Evolutionary conservation across 2,113 vertebrate species (phyloP).

Genomic region (Heterocephalus glaber): DNA sequence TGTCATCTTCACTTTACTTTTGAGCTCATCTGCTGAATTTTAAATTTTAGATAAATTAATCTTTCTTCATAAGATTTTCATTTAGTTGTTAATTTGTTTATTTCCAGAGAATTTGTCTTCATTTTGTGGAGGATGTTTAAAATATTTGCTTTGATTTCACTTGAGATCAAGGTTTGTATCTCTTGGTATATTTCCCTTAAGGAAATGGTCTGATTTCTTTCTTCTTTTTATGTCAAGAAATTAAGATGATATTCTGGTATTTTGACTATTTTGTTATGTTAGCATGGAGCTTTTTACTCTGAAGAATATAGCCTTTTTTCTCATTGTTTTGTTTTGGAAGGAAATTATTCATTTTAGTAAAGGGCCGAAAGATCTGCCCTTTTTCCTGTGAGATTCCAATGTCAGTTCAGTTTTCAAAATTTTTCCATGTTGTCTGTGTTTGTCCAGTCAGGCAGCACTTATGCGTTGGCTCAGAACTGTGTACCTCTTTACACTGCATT

Average conservation of each 20-base stretch:
- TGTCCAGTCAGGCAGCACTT: neutral
- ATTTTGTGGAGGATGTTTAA: neutral
- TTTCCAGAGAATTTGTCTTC: neutral
- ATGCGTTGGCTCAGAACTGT: accelerated
- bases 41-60: too few relatives aligned
- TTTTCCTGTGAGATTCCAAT: neutral
- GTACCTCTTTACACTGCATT: neutral
- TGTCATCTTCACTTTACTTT: too few relatives aligned
- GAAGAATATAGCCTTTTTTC: neutral
- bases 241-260: neutral
- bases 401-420: neutral
- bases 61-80: too few relatives aligned
- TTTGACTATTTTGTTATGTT: neutral
- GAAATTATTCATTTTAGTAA: neutral
- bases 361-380: neutral
- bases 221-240: neutral
- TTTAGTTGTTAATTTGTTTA: too few relatives aligned
- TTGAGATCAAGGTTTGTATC: neutral
- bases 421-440: neutral
- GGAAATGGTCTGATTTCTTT: neutral
- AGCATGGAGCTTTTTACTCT: neutral
- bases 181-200: neutral
- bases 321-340: neutral
- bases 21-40: too few relatives aligned
- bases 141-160: neutral